phyloP scores from a whole-genome alignment of 2,113 vertebrate species.

The Dromiciops gliroides region DNA sequence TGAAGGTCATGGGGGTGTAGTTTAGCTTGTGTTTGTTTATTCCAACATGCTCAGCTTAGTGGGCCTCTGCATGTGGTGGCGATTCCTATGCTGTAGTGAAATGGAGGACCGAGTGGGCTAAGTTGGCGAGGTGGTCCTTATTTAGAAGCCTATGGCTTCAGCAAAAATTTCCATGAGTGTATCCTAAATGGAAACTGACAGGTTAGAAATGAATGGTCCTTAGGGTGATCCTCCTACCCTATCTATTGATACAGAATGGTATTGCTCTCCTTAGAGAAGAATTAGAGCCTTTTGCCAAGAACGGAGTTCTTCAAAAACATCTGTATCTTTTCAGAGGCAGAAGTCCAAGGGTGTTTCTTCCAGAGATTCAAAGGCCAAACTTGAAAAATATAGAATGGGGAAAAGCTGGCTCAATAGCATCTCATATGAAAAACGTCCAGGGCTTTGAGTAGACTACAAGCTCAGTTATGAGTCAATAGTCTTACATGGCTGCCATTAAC shows the following conservation, averaged over 20 bases:
- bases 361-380: background rate
- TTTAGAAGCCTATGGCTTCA: background rate
- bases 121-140: background rate
- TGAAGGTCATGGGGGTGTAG: constrained; percentile 25
- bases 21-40: background rate
- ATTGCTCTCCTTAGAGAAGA: background rate
- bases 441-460: background rate
- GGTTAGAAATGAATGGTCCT: background rate
- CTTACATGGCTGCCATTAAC: background rate
- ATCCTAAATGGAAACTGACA: background rate
- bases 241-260: background rate
- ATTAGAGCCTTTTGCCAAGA: background rate
- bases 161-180: background rate
- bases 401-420: background rate
- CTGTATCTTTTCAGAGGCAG: background rate
- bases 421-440: background rate
- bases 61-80: constrained; percentile 14
- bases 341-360: background rate
- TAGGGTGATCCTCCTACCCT: background rate
- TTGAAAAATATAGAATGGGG: background rate
- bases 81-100: background rate
- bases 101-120: background rate
- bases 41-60: constrained; percentile 3
- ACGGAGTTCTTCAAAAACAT: background rate
- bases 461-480: background rate